These are phyloP conservation scores for Apistogramma diplotaenia DNA, from an alignment of 2,113 vertebrate genomes.

Conservation along the genomic window DNA sequence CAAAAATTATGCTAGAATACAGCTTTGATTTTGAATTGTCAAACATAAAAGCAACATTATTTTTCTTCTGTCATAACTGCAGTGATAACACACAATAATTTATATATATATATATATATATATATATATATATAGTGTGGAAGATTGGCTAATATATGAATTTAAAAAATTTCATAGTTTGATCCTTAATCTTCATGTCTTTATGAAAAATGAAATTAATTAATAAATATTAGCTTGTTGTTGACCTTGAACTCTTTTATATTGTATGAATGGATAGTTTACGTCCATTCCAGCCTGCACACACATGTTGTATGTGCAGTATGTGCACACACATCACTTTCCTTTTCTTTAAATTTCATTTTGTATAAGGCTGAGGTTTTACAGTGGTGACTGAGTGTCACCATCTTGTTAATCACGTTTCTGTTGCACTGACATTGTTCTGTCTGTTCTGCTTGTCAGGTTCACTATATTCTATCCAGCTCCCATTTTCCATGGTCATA, in stretches of 20 bases:
- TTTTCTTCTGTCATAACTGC: neutral
- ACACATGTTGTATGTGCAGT: neutral
- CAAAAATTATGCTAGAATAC: too few relatives aligned
- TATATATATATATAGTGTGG: neutral
- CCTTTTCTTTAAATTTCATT: neutral
- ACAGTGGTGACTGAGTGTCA: too few relatives aligned
- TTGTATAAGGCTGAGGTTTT: too few relatives aligned
- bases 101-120: neutral
- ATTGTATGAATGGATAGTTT: neutral
- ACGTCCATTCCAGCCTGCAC: neutral
- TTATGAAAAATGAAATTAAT: neutral
- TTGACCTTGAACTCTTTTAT: neutral
- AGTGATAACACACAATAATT: neutral
- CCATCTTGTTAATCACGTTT: too few relatives aligned
- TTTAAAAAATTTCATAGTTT: neutral
- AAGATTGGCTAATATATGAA: neutral
- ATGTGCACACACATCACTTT: neutral
- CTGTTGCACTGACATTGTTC: too few relatives aligned
- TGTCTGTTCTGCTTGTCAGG: too few relatives aligned
- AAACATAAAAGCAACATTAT: neutral
- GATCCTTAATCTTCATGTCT: neutral
- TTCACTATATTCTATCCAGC: too few relatives aligned
- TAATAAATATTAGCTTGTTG: neutral
- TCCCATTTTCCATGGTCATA: too few relatives aligned
- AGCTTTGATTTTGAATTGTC: neutral